These are phyloP conservation scores for Zhuqinia jingwanae DNA, from an alignment of 2,888 invertebrate genomes.

Conservation along the genomic window DNA sequence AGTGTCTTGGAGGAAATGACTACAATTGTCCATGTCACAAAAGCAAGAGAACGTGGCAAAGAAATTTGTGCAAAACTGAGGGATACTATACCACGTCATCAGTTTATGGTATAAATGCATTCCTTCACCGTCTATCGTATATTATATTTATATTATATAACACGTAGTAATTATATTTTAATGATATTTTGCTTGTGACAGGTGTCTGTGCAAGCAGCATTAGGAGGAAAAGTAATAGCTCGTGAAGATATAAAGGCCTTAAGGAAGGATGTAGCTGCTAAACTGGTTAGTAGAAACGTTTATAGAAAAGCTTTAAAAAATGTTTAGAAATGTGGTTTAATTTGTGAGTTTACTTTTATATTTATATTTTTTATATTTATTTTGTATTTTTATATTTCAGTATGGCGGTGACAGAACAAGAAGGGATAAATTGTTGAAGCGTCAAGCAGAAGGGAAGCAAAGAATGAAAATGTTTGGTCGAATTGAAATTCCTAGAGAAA, in stretches of 20 bases:
- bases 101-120: slow-evolving; percentile 83
- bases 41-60: slow-evolving; percentile 85
- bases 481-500: slow-evolving; percentile 94
- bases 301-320: slow-evolving; percentile 1
- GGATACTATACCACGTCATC: slow-evolving; percentile 93
- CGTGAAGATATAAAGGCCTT: slow-evolving; percentile 93
- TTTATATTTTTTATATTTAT: not conserved
- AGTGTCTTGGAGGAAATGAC: slow-evolving; percentile 91
- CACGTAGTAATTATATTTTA: not conserved
- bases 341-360: not conserved
- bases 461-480: slow-evolving; percentile 95
- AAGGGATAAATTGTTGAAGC: slow-evolving; percentile 92
- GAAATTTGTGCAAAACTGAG: slow-evolving; percentile 88
- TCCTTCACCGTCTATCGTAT: no score
- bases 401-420: slow-evolving; percentile 96
- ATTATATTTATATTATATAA: not conserved
- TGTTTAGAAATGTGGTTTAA: no score
- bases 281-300: slow-evolving; percentile 86
- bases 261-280: slow-evolving; percentile 96
- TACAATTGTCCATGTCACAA: slow-evolving; percentile 88
- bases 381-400: slow-evolving; percentile 82
- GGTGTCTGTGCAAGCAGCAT: slow-evolving; percentile 92
- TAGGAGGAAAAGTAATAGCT: slow-evolving; percentile 89
- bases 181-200: slow-evolving; percentile 80
- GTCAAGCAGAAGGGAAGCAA: slow-evolving; percentile 97